Evolutionary conservation across 2,888 invertebrate genomes (phyloP).

Genomic region (Drosophila putrida): DNA sequence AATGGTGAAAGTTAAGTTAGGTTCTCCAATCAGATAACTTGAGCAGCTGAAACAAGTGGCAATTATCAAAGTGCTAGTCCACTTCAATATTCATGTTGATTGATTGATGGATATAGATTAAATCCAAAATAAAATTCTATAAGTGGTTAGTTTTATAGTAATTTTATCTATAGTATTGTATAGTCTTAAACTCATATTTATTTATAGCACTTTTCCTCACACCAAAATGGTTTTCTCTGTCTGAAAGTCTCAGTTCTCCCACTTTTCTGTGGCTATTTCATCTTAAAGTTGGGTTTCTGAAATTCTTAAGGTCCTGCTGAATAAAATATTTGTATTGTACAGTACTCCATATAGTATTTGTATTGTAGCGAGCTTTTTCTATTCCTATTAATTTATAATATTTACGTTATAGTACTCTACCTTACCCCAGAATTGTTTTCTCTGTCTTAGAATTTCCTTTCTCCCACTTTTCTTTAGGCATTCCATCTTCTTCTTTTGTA

Average conservation of each 20-base stretch:
- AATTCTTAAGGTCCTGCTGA: too few relatives aligned
- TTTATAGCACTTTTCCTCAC: too few relatives aligned
- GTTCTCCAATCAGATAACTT: constrained; percentile 34
- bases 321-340: too few relatives aligned
- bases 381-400: neutral
- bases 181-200: neutral
- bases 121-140: neutral
- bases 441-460: neutral
- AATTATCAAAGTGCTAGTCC: constrained; percentile 27
- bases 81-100: constrained; percentile 13
- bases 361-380: neutral
- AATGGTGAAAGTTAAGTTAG: constrained; percentile 36
- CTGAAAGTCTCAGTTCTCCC: too few relatives aligned
- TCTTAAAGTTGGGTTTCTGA: too few relatives aligned
- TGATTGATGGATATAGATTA: constrained; percentile 22
- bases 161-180: too few relatives aligned
- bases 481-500: constrained; percentile 6
- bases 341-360: neutral
- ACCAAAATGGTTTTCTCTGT: too few relatives aligned
- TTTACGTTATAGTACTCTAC: neutral
- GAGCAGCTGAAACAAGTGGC: constrained; percentile 13
- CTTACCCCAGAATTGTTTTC: neutral
- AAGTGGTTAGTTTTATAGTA: neutral
- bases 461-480: neutral
- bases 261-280: too few relatives aligned